Base-by-base conservation (phyloP, 2,113 vertebrate species). In the Acanthochromis polyacanthus region DNA sequence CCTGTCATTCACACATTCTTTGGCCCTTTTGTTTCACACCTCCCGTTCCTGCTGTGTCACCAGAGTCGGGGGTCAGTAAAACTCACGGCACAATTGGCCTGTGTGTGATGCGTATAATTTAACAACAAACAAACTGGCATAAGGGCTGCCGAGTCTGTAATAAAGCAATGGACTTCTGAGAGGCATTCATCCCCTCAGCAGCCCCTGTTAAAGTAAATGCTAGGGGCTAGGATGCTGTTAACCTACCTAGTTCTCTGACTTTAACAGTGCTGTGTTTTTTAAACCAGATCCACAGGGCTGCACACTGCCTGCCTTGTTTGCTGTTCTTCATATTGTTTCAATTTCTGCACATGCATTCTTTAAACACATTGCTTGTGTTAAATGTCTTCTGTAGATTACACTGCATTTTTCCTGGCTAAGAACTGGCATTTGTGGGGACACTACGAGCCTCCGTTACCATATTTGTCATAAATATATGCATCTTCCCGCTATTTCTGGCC, bases 1-100 rank as follows among this genome's bases (percentile, higher is more conserved):
- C 93, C 92, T 94, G 93, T 90, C 81, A 65, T 50, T 60, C 62
- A 61, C 72, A 76, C 91, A 92, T 91, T 93, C 90, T 88, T 76
- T 79, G 45, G 79, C 56, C 67, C 84, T 89, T 88, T 90, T 88
- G 86, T 88, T 85, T 70, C 30, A 89, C 89, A 80, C 84, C 84
- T 90, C 80, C 48, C 61, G 17, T 87, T 92, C 84, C 85, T 83
- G 84, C 36, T 22, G 10, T 82, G 82, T 86, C 89, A 88, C 75
- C 51, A 50, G 51, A 55, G 80, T 66, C 55, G 70, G 17, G 67
- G 82, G 88, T 83, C 74, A 59, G 43, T 80, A 9, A 48, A 64
- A 66, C 59, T 43, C 22, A 46, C 23, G 8, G 50, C 23, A 83
- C 63, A 73, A 43, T 63, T 23, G 46, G 8, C 53, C 19, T 10